Conservation (phyloP, 2,888 invertebrate species). For the Idaea straminata region DNA sequence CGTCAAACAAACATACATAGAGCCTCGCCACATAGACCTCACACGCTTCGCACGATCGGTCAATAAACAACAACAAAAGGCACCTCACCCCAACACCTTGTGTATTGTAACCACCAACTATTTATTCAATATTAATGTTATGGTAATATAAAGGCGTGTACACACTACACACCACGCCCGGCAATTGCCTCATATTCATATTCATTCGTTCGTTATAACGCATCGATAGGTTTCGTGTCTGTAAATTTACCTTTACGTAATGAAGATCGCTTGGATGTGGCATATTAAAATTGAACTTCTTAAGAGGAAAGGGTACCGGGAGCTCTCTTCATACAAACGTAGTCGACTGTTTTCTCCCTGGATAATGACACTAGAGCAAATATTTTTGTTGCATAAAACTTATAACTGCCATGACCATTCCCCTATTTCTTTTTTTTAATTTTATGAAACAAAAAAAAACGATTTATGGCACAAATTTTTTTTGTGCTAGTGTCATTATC, state of each 20-base stretch:
- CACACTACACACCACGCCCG: constrained; percentile 34
- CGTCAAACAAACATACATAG: too few relatives aligned
- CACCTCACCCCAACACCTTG: constrained; percentile 9
- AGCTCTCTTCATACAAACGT: too few relatives aligned
- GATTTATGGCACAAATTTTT: too few relatives aligned
- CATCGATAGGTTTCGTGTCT: constrained; percentile 54
- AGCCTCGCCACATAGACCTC: too few relatives aligned
- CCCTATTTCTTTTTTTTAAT: too few relatives aligned
- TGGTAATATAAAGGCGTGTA: constrained; percentile 60
- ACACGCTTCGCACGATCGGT: neutral
- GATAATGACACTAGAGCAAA: too few relatives aligned
- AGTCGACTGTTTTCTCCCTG: too few relatives aligned
- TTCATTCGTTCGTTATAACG: constrained; percentile 77
- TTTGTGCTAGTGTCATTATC: too few relatives aligned
- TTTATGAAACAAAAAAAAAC: too few relatives aligned
- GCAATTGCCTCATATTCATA: constrained; percentile 68
- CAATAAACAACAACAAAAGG: constrained; percentile 4
- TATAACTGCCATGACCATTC: too few relatives aligned
- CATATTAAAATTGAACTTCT: constrained; percentile 7
- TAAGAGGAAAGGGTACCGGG: too few relatives aligned
- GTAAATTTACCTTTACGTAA: constrained; percentile 22
- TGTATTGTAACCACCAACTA: constrained; percentile 8
- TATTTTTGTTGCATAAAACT: too few relatives aligned
- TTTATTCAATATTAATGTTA: constrained; percentile 46
- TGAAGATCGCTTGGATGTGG: constrained; percentile 31